Evolutionary conservation across 1,140 invertebrate species (phyloP).

Genomic region (Galleria mellonella): DNA sequence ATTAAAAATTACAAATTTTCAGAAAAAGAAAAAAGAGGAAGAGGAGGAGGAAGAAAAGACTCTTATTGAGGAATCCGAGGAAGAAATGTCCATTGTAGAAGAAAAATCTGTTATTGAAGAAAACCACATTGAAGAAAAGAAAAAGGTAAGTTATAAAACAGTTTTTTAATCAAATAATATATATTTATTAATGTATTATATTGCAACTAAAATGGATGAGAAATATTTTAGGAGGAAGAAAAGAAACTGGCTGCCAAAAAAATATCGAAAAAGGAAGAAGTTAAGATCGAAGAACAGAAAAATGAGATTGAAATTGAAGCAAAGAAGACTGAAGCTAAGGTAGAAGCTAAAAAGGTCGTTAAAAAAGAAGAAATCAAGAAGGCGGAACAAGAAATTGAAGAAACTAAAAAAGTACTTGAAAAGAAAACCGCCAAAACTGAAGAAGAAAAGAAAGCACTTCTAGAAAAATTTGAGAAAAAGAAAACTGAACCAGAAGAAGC

Average conservation of each 20-base stretch:
- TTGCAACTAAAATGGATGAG: not conserved
- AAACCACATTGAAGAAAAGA: slow-evolving; percentile 64
- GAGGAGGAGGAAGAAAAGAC: slow-evolving; percentile 68
- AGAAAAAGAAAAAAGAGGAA: slow-evolving; percentile 73
- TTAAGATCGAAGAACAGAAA: slow-evolving; percentile 61
- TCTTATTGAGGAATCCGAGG: slow-evolving; percentile 67
- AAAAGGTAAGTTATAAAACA: slow-evolving; percentile 29
- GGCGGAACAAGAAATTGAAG: slow-evolving; percentile 67
- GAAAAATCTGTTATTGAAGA: slow-evolving; percentile 64
- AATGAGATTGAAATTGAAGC: slow-evolving; percentile 53
- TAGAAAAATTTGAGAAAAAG: slow-evolving; percentile 71
- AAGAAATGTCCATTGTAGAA: slow-evolving; percentile 61
- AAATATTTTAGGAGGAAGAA: slow-evolving; percentile 29
- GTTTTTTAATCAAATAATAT: not conserved
- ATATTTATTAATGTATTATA: not conserved
- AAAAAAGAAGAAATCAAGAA: slow-evolving; percentile 53
- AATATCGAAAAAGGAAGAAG: slow-evolving; percentile 62
- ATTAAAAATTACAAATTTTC: slow-evolving; percentile 12
- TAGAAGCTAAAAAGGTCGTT: slow-evolving; percentile 37
- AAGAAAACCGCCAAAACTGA: slow-evolving; percentile 73
- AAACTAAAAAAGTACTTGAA: slow-evolving; percentile 67
- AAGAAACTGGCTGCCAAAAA: slow-evolving; percentile 62
- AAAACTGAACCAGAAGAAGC: slow-evolving; percentile 62
- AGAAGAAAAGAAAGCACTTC: slow-evolving; percentile 71
- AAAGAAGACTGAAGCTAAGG: slow-evolving; percentile 29